Evolutionary conservation across 2,113 vertebrate genomes (phyloP).

Genomic region (Prunella fulvescens): DNA sequence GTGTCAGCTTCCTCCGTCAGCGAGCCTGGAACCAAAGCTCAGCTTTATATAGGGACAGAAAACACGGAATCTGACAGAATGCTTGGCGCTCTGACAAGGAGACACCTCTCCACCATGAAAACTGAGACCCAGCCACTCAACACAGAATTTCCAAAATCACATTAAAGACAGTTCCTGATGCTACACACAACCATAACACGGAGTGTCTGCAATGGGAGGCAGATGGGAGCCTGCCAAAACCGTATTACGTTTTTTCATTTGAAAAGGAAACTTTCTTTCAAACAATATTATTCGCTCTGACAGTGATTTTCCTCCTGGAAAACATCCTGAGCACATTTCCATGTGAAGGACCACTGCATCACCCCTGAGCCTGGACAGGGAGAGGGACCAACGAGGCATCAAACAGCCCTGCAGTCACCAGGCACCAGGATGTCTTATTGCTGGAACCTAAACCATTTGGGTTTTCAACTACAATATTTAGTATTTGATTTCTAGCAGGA

Average conservation of each 20-base stretch:
- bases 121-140: not conserved
- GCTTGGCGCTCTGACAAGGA: not conserved
- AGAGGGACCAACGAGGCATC: not conserved
- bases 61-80: not conserved
- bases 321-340: not conserved
- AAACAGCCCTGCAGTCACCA: not conserved
- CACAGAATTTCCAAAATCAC: not conserved
- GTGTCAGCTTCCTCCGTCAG: not conserved
- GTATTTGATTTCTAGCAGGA: conserved; percentile 37
- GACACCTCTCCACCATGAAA: not conserved
- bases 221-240: not conserved
- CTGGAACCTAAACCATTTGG: conserved; percentile 21
- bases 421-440: not conserved
- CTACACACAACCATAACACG: not conserved
- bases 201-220: not conserved
- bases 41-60: not conserved
- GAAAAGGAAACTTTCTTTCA: conserved; percentile 25
- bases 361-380: not conserved
- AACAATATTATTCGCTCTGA: not conserved
- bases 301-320: not conserved
- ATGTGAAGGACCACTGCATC: not conserved
- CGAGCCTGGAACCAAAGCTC: not conserved
- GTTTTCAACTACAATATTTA: conserved; percentile 45
- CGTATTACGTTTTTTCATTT: not conserved
- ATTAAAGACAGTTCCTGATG: not conserved